Evolutionary conservation across 2,113 vertebrate species (phyloP).

Genomic region (Cyanistes caeruleus): DNA sequence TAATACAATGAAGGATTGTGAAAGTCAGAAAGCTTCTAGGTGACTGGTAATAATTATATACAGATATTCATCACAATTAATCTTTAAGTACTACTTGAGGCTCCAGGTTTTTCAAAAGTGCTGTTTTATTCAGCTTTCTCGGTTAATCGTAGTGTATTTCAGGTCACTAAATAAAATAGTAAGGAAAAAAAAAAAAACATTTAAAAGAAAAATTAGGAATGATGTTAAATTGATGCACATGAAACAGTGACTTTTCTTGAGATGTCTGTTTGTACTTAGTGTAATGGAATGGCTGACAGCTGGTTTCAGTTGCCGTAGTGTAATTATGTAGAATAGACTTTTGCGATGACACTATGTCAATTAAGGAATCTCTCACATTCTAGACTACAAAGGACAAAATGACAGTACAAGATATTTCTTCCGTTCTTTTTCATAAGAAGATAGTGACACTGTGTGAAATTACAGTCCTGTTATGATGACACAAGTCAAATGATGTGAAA

Average conservation of each 20-base stretch:
- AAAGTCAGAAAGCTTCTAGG: slow-evolving; percentile 6
- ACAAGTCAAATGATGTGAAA: slow-evolving; percentile 67
- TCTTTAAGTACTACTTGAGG: slow-evolving; percentile 28
- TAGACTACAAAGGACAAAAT: slow-evolving; percentile 68
- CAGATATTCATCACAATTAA: slow-evolving; percentile 36
- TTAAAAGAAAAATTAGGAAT: slow-evolving; percentile 48
- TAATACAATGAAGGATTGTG: slow-evolving; percentile 16
- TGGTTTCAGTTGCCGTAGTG: slow-evolving; percentile 67
- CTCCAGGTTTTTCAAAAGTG: slow-evolving; percentile 17
- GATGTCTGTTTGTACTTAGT: slow-evolving; percentile 64
- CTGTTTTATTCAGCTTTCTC: slow-evolving; percentile 34
- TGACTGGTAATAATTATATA: slow-evolving; percentile 34
- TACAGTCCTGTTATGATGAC: slow-evolving; percentile 50
- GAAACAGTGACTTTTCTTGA: slow-evolving; percentile 59
- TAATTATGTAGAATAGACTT: slow-evolving; percentile 66
- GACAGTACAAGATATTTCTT: slow-evolving; percentile 66
- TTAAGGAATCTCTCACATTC: slow-evolving; percentile 69
- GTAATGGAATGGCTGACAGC: slow-evolving; percentile 70
- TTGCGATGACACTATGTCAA: slow-evolving; percentile 65
- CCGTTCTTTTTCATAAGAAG: slow-evolving; percentile 53
- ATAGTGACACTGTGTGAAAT: slow-evolving; percentile 65
- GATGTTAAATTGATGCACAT: slow-evolving; percentile 59
- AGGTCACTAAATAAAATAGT: slow-evolving; percentile 37
- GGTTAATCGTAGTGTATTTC: slow-evolving; percentile 49
- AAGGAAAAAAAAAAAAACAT: background rate